These are phyloP conservation scores for Zenarchopterus dispar DNA, from an alignment of 2,797 vertebrate genomes.

Conservation along the genomic window DNA sequence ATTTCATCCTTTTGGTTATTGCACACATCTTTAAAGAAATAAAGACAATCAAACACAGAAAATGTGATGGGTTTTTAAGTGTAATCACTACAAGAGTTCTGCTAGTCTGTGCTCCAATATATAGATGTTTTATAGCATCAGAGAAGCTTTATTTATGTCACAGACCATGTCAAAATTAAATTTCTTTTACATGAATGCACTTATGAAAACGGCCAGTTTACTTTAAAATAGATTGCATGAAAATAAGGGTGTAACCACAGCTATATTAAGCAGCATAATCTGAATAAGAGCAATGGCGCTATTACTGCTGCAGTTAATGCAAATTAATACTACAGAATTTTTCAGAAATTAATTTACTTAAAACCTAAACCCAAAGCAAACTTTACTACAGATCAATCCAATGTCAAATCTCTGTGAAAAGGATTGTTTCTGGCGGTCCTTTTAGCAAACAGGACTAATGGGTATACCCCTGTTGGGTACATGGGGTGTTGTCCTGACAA, in stretches of 20 bases:
- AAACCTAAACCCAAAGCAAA: background rate
- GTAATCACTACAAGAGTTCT: background rate
- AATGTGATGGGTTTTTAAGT: no score
- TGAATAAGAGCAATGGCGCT: background rate
- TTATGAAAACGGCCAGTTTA: no score
- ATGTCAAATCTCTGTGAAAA: background rate
- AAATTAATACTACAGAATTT: background rate
- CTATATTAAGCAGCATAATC: background rate
- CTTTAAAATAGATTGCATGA: no score
- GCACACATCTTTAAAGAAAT: no score
- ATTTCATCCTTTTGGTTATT: no score
- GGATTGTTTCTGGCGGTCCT: background rate
- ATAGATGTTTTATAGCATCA: conserved; percentile 6
- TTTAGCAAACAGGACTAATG: conserved; percentile 77
- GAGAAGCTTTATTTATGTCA: conserved; percentile 30
- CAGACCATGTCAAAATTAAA: background rate
- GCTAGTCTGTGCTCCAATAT: background rate
- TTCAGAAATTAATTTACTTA: background rate
- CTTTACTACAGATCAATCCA: background rate
- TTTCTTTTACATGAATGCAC: background rate
- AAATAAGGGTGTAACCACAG: background rate
- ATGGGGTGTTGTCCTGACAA: conserved; percentile 88
- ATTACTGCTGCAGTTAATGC: background rate
- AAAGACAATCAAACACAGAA: no score
- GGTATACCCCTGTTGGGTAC: conserved; percentile 89